A percentile compares a stretch with the other conserved stretches of the same genome.
These are phyloP conservation scores for Lithobates pipiens DNA, from an alignment of 2,797 vertebrate genomes.

Conservation along the genomic window DNA sequence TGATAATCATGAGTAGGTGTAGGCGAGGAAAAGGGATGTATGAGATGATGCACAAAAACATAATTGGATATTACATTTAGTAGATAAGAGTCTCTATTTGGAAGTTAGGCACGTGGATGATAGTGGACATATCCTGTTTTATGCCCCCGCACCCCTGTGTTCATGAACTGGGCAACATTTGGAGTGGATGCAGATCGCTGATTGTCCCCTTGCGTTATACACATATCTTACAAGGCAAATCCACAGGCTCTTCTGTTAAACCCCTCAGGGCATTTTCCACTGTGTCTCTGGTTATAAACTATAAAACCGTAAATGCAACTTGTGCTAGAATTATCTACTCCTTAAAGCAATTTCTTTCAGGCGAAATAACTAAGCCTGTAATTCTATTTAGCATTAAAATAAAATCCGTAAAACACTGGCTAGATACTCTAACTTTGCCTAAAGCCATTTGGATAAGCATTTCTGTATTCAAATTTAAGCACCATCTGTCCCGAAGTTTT, in stretches of 20 bases:
- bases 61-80: no score
- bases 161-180: no score
- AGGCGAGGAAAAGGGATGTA: no score
- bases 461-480: constrained; percentile 39
- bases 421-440: constrained; percentile 27
- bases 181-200: no score
- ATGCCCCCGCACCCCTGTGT: no score
- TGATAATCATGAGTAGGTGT: no score
- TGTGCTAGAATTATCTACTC: constrained; percentile 1
- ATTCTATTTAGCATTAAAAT: constrained; percentile 44
- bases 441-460: constrained; percentile 49
- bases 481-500: constrained; percentile 32
- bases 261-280: background rate
- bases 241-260: background rate
- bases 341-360: constrained; percentile 16
- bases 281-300: constrained; percentile 16
- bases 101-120: no score
- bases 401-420: constrained; percentile 28
- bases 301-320: constrained; percentile 6
- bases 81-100: no score
- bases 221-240: no score
- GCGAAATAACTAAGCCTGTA: constrained; percentile 27
- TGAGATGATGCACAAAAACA: no score
- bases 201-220: no score
- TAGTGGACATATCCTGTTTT: no score